Evolutionary conservation across 2,888 invertebrate species (phyloP), one percentile per base, ranked within the genome.

Genomic region (Hirtodrosophila alboralis): DNA sequence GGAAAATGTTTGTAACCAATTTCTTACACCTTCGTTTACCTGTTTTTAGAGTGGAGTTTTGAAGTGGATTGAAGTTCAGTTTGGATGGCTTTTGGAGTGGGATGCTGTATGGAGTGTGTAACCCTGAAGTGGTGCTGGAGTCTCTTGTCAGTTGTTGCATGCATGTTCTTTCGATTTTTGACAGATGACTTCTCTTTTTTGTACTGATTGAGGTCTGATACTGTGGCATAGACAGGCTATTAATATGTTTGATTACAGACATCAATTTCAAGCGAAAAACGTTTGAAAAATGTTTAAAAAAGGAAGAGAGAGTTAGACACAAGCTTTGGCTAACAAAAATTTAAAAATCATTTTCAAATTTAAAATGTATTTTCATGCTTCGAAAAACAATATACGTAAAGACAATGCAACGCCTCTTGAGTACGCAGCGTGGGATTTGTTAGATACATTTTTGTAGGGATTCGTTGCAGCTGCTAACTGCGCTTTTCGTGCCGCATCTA

Each of bases 1-100:
- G 81, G 77, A 84, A 77, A 75, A 64, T 78, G 48, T 80, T 62
- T 73, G 85, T 81, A 58, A 69, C 84, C 62, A 61, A 72, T 71
- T 84, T 78, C 73, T 72, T 84, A 78, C 84, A 84, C 84, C 84
- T 84, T 80, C 76, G 83, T 58, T 80, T 77, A 84, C 78, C 84
- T 81, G 78, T 64, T 57, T 48, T 23, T 26, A 28, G 38, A 7
- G 14, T 27, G 23, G 31, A 4, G 14, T 16, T 30, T 13, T 45
- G 37, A 43, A 48, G 37, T 65, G 52, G 43, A 48, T 44, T 58
- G 48, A 44, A 52, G 54, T 41, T 41, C 51, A 49, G 53, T 44
- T 18, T 53, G 44, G 1, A n/a, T 34, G 18, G 28, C 27, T 4
- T 5, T 10, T 58, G 71, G 52, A 76, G 63, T 69, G 49, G 33